Conservation (phyloP, 2,797 vertebrate genomes). For the Sphenodon punctatus region DNA sequence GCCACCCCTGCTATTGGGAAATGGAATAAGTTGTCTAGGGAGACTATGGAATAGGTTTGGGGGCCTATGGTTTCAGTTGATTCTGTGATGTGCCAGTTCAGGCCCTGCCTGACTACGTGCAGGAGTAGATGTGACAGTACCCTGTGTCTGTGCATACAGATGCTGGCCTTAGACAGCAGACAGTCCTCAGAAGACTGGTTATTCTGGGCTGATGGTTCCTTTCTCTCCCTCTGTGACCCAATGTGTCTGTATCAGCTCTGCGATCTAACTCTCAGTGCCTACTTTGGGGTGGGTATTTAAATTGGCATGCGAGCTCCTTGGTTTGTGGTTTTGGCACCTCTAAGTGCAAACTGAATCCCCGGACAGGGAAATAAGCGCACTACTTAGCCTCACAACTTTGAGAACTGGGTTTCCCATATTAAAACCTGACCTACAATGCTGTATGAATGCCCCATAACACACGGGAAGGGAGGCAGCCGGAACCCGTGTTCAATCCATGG, state of each 20-base stretch:
- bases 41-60: too few relatives aligned
- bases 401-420: not conserved
- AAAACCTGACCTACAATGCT: not conserved
- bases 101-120: too few relatives aligned
- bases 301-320: not conserved
- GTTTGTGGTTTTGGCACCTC: not conserved
- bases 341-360: not conserved
- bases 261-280: not conserved
- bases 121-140: too few relatives aligned
- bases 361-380: not conserved
- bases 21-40: too few relatives aligned
- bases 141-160: too few relatives aligned
- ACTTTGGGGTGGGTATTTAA: not conserved
- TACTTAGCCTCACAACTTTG: not conserved
- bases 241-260: not conserved
- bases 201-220: not conserved
- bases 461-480: too few relatives aligned
- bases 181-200: not conserved
- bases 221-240: not conserved
- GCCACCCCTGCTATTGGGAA: too few relatives aligned
- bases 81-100: too few relatives aligned
- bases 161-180: too few relatives aligned
- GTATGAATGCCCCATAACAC: not conserved
- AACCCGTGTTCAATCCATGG: too few relatives aligned
- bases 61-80: too few relatives aligned